Conservation (phyloP, 92 coral and sea anemone species). For the Heliopora coerulea region DNA sequence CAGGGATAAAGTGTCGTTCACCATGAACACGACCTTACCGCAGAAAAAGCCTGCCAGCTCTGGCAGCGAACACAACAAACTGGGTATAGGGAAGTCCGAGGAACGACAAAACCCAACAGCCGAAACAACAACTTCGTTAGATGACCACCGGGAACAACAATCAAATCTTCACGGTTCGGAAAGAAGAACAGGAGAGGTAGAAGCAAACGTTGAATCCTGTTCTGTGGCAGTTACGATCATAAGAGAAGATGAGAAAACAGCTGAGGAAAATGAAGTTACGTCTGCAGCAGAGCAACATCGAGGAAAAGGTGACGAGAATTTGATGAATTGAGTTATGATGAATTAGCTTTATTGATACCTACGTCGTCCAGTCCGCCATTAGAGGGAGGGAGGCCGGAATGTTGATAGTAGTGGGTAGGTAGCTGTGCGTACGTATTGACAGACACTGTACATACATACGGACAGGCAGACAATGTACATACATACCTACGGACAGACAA, state of each 20-base stretch:
- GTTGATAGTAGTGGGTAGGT: too few relatives aligned
- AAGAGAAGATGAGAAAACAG: not conserved
- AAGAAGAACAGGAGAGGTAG: slow-evolving; percentile 83
- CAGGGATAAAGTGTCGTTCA: slow-evolving; percentile 19
- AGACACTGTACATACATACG: too few relatives aligned
- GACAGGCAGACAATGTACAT: too few relatives aligned
- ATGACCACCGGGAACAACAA: not conserved
- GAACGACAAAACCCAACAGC: not conserved
- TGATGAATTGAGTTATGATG: not conserved
- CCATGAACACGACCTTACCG: not conserved
- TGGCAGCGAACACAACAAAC: not conserved
- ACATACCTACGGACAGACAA: too few relatives aligned
- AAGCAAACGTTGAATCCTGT: not conserved
- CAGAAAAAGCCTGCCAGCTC: slow-evolving; percentile 8
- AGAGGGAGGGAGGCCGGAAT: too few relatives aligned
- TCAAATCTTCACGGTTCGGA: not conserved
- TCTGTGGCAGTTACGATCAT: not conserved
- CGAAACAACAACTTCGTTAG: not conserved
- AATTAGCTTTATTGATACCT: too few relatives aligned
- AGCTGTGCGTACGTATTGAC: too few relatives aligned
- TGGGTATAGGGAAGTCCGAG: not conserved
- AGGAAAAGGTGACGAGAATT: not conserved
- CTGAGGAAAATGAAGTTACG: not conserved
- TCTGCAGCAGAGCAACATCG: not conserved
- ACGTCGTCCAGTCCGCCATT: too few relatives aligned